These are phyloP conservation scores for Callionymus lyra DNA, from an alignment of 2,113 vertebrate species.

Conservation along the genomic window DNA sequence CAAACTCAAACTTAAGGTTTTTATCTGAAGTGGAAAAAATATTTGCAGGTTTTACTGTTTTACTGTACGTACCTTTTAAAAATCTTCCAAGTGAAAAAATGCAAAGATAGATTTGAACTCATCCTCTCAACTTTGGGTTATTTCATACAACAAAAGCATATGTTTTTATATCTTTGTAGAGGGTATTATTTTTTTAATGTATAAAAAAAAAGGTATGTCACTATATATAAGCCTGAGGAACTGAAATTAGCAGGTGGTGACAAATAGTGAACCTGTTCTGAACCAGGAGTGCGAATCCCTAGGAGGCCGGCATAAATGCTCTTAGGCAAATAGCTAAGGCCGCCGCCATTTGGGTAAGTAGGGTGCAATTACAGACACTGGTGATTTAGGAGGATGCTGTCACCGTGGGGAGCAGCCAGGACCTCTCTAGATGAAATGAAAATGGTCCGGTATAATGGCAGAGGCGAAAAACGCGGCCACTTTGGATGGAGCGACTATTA, in stretches of 20 bases:
- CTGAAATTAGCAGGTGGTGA: too few species aligned
- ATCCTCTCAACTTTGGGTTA: background rate
- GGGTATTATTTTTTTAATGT: too few species aligned
- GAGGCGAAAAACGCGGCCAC: slow-evolving; percentile 50
- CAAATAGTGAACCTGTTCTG: slow-evolving; percentile 34
- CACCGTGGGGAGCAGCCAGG: slow-evolving; percentile 46
- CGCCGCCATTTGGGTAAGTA: slow-evolving; percentile 66
- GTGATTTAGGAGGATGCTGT: slow-evolving; percentile 67
- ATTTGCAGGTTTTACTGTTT: too few species aligned
- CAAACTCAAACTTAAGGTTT: too few species aligned
- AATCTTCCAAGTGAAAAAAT: slow-evolving; percentile 4
- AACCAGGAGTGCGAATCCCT: slow-evolving; percentile 33
- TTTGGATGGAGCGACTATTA: slow-evolving; percentile 64
- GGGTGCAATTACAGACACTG: slow-evolving; percentile 60
- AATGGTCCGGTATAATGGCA: slow-evolving; percentile 63
- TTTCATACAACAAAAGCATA: too few species aligned
- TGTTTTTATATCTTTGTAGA: too few species aligned
- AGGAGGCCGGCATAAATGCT: slow-evolving; percentile 59
- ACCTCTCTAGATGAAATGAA: slow-evolving; percentile 64
- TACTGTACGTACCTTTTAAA: too few species aligned
- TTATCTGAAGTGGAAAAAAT: too few species aligned
- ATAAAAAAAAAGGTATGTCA: too few species aligned
- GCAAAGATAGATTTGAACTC: slow-evolving; percentile 6
- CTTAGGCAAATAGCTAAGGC: slow-evolving; percentile 64
- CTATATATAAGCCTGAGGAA: too few species aligned